Evolutionary conservation across 2,113 vertebrate species (phyloP).

Genomic region (Parotia lawesii): DNA sequence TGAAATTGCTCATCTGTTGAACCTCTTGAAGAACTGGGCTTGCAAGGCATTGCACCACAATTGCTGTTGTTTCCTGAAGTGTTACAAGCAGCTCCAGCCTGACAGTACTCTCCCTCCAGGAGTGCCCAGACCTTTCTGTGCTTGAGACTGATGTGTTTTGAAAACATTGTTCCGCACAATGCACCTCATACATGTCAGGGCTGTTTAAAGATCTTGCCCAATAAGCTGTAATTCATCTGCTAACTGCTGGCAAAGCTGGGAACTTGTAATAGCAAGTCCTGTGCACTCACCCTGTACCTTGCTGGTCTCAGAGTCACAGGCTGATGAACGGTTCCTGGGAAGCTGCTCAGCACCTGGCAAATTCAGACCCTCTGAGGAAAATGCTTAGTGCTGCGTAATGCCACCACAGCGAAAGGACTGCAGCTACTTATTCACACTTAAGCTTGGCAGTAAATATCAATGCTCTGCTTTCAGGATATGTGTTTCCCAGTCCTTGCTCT

Average conservation of each 20-base stretch:
- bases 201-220: constrained; percentile 7
- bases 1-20: not conserved
- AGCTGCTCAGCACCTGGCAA: not conserved
- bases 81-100: not conserved
- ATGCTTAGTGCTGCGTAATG: not conserved
- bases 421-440: not conserved
- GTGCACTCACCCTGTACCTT: not conserved
- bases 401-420: not conserved
- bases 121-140: not conserved
- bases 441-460: not conserved
- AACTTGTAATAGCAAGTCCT: not conserved
- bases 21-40: not conserved
- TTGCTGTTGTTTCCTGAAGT: not conserved
- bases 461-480: not conserved
- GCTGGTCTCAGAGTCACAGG: not conserved
- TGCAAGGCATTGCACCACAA: fast-evolving
- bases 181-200: not conserved
- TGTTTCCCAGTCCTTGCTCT: not conserved
- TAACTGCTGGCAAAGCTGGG: not conserved
- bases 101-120: not conserved
- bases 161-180: not conserved
- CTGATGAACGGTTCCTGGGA: not conserved
- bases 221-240: constrained; percentile 10
- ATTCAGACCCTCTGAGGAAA: not conserved
- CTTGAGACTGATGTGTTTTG: not conserved